Evolutionary conservation across 2,113 vertebrate genomes (phyloP).

Genomic region (Nasalis larvatus): DNA sequence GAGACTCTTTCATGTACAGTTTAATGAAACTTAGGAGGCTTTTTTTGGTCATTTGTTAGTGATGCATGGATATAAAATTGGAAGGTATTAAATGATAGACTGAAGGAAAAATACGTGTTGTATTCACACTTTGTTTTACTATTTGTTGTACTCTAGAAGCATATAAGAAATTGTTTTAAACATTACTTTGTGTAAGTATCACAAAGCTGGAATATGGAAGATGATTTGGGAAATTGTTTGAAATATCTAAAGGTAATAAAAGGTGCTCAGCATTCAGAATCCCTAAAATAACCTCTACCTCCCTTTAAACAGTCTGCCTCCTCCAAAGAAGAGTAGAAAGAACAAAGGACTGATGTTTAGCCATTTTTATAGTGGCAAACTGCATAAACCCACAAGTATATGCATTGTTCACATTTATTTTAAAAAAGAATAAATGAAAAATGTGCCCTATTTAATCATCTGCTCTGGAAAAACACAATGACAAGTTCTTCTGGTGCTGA

Average conservation of each 20-base stretch:
- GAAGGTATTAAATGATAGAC: neutral
- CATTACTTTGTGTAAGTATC: neutral
- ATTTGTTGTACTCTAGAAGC: neutral
- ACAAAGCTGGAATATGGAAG: neutral
- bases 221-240: neutral
- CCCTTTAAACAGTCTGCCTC: neutral
- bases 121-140: neutral
- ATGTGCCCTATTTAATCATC: neutral
- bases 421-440: conserved; percentile 2
- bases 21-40: neutral
- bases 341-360: neutral
- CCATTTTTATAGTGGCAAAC: neutral
- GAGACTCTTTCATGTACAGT: neutral
- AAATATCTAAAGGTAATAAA: neutral
- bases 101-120: neutral
- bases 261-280: neutral
- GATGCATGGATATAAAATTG: neutral
- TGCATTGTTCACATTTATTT: neutral
- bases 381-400: neutral
- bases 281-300: neutral
- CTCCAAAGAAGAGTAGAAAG: neutral
- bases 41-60: neutral
- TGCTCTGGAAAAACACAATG: conserved; percentile 10
- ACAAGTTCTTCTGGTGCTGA: neutral
- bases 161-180: neutral